Conservation (phyloP, 2,113 vertebrate species). For the Anser cygnoides region DNA sequence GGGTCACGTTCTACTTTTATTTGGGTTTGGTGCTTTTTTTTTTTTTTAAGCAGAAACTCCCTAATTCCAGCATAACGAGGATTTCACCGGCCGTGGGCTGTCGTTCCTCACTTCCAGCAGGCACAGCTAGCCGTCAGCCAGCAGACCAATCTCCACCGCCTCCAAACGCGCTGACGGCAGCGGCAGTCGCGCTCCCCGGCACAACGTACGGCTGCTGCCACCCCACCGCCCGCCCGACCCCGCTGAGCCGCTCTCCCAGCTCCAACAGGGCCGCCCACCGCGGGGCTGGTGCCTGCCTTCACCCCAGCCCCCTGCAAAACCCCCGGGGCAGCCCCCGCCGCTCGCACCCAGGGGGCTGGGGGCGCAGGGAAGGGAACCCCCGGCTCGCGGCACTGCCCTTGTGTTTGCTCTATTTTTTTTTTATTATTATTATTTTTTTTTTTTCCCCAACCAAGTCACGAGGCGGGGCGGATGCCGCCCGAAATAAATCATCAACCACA, state of each 20-base stretch:
- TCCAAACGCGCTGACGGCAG: not conserved
- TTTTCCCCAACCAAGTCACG: constrained; percentile 3
- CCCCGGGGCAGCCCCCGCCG: not conserved
- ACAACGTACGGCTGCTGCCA: too few species aligned
- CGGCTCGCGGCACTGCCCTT: not conserved
- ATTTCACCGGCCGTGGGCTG: not conserved
- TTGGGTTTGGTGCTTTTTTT: not conserved
- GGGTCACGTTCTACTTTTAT: not conserved
- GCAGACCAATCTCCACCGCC: not conserved
- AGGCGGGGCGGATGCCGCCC: constrained; percentile 10
- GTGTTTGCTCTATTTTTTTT: not conserved
- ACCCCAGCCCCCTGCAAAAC: not conserved
- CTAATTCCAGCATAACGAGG: not conserved
- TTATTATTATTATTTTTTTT: too few species aligned
- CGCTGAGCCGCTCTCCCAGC: rapidly evolving
- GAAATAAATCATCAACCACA: constrained; percentile 53
- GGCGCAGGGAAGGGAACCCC: not conserved
- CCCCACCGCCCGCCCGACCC: not conserved
- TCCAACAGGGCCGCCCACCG: not conserved
- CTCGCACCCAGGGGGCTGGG: not conserved
- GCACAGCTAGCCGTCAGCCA: not conserved
- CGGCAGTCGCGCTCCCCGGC: too few species aligned
- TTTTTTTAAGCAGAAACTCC: not conserved
- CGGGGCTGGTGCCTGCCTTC: not conserved
- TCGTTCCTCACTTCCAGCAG: not conserved